A percentile compares a stretch with the other conserved stretches of the same genome.
phyloP scores from a whole-genome alignment of 2,888 invertebrate species.

The Acleris literana region DNA sequence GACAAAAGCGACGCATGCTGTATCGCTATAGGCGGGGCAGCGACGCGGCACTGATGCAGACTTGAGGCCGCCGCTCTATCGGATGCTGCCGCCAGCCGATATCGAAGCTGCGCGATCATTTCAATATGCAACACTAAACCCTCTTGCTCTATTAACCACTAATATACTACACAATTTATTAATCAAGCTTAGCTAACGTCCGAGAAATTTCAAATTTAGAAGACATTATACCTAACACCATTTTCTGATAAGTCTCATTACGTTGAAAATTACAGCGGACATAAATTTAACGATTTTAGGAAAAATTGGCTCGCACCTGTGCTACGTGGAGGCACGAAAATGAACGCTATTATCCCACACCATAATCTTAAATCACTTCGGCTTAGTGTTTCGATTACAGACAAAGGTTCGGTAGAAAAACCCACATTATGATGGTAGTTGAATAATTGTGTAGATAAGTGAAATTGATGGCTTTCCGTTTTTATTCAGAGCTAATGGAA shows the following conservation, averaged over 20 bases:
- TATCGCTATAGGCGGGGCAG: constrained; percentile 8
- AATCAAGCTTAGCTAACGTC: neutral
- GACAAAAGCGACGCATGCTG: constrained; percentile 12
- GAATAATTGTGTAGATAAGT: constrained; percentile 81
- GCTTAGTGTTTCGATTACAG: constrained; percentile 82
- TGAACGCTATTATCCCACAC: constrained; percentile 79
- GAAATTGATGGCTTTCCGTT: constrained; percentile 67
- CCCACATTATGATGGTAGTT: constrained; percentile 80
- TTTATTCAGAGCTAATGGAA: constrained; percentile 34
- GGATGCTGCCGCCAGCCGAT: constrained; percentile 25
- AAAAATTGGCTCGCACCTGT: constrained; percentile 75
- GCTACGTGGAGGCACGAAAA: constrained; percentile 67
- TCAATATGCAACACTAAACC: constrained; percentile 25
- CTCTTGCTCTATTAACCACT: constrained; percentile 18
- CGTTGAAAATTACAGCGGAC: constrained; percentile 54
- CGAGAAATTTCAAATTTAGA: constrained; percentile 6
- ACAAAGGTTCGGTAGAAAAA: constrained; percentile 77
- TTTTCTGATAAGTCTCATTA: constrained; percentile 36
- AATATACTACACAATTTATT: neutral
- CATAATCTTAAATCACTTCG: constrained; percentile 82
- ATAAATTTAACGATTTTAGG: constrained; percentile 71
- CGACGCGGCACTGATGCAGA: constrained; percentile 29
- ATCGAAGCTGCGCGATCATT: constrained; percentile 28
- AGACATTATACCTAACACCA: constrained; percentile 4
- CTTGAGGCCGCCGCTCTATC: constrained; percentile 24